Conservation (phyloP, 2,113 vertebrate genomes). For the Tylochromis polylepis region DNA sequence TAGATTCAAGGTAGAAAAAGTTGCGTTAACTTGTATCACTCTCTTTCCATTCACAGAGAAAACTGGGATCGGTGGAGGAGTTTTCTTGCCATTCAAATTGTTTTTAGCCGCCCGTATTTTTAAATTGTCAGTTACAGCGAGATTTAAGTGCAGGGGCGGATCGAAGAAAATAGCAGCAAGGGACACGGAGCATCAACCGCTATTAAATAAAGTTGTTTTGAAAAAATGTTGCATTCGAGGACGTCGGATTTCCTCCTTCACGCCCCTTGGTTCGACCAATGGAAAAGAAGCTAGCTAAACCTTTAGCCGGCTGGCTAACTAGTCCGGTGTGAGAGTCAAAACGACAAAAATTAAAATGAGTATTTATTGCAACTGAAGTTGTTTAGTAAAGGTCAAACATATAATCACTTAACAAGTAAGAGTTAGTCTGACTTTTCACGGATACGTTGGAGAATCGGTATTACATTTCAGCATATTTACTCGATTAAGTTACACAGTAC, state of each 20-base stretch:
- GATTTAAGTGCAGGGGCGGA: background rate
- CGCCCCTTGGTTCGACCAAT: slow-evolving; percentile 66
- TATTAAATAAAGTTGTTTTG: background rate
- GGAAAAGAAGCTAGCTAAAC: background rate
- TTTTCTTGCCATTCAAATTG: no score
- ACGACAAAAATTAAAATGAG: background rate
- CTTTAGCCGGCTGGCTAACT: background rate
- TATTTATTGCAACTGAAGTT: background rate
- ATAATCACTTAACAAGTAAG: background rate
- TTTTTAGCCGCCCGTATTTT: background rate
- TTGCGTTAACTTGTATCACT: no score
- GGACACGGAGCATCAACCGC: background rate
- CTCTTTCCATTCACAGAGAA: no score
- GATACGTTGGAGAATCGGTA: fast-evolving
- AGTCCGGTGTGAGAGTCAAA: background rate
- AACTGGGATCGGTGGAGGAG: no score
- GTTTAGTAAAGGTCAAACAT: fast-evolving
- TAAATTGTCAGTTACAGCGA: background rate
- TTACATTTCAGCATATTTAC: background rate
- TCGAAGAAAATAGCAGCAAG: background rate
- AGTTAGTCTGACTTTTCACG: background rate
- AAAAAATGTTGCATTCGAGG: background rate
- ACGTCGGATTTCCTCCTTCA: background rate
- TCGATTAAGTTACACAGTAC: background rate
- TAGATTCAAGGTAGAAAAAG: no score